Evolutionary conservation across 2,797 vertebrate genomes (phyloP).

Genomic region (Tamandua tetradactyla): DNA sequence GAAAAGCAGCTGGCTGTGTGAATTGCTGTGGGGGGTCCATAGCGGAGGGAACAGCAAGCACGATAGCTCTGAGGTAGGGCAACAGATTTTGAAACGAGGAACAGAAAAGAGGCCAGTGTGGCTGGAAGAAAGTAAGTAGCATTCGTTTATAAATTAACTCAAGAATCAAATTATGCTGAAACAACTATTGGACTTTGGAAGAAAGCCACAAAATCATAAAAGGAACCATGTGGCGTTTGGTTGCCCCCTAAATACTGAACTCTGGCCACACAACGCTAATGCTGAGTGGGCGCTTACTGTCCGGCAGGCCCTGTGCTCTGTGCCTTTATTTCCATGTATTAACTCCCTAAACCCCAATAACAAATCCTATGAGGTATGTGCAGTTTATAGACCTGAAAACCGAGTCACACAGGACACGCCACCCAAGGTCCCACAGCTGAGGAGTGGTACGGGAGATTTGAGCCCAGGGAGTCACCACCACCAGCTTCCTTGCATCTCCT

Average conservation of each 20-base stretch:
- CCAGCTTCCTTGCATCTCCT: not conserved
- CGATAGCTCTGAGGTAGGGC: not conserved
- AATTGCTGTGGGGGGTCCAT: not conserved
- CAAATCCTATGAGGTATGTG: too few relatives aligned
- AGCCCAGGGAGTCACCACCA: fast-evolving
- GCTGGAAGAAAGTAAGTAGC: not conserved
- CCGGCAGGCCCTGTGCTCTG: not conserved
- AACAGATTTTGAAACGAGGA: not conserved
- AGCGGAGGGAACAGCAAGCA: too few relatives aligned
- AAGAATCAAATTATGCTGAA: not conserved
- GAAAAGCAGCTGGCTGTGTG: not conserved
- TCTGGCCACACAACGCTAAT: not conserved
- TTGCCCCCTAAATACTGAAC: not conserved
- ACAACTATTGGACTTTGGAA: not conserved
- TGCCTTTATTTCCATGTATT: not conserved
- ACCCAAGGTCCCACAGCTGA: not conserved
- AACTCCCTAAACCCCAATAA: not conserved
- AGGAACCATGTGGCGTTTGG: not conserved
- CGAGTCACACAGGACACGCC: not conserved
- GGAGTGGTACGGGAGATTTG: not conserved
- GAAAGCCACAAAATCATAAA: not conserved
- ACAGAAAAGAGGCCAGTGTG: not conserved
- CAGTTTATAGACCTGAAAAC: not conserved
- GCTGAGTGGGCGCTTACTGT: not conserved
- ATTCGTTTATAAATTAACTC: not conserved